Base-by-base conservation (phyloP, 2,888 invertebrate genomes). In the Meta bourneti region DNA sequence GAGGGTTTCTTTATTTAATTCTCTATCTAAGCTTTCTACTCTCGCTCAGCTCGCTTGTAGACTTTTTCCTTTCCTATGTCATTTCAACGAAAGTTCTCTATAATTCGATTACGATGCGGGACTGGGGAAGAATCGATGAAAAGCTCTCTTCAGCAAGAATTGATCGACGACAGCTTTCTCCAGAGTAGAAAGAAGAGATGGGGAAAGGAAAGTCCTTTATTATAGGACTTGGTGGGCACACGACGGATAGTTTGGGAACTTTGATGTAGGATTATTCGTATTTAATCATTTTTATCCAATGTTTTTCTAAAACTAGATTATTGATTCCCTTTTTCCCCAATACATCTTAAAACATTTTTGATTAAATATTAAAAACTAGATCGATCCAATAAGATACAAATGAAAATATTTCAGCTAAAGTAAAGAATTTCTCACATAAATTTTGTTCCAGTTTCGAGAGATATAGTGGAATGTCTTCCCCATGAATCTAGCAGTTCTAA, bases 31-130 rank as follows among this genome's bases (percentile, higher is more conserved):
- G 34, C 34, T 34, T 34, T 34, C 9, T 11, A 9, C 61, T 61
- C 8, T 61, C 61, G 16, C 16, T 61, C 16, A 11, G 61, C 5
- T 16, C 61, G 5, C 61, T 61, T 61, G 61, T 61, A 9, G 61
- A 9, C 61, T 61, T 9, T 61, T 34, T 34, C 16, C 61, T 61
- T 48, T 51, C 51, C 69, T 74, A 34, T 84, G 84, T 77, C 75
- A 71, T 79, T 85, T 85, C 85, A n/a, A 78, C 72, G 69, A 80
- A 81, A 87, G 81, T 86, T 74, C 87, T 75, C 79, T 69, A 81
- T 83, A 92, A 92, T 92, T 92, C 85, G 89, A 92, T 92, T 92
- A 84, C 92, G 89, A 79, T 92, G 81, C 74, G 61, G 61, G 79
- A 69, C 52, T 84, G 51, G 8, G 52, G 51, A 19, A 90, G 52